Base-by-base conservation (phyloP, 2,113 vertebrate species). In the Pachycephala philippinensis region DNA sequence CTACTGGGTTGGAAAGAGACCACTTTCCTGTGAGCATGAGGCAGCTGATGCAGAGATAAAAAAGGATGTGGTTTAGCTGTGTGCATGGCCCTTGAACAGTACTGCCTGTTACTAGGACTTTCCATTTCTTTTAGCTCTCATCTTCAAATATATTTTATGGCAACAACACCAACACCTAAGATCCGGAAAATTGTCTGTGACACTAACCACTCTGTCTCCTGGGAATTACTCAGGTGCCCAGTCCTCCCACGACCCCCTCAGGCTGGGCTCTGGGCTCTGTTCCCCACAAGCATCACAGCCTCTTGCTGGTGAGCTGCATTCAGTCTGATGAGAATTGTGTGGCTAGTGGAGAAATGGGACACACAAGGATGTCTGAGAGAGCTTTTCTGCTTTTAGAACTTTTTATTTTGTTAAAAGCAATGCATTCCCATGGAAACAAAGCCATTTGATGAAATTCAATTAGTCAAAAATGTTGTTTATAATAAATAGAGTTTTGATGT, bases 391-490 rank as follows among this genome's bases (percentile, higher is more conserved):
- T 59, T 85, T 89, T 74, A 42, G 35, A 65, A 52, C 4, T 65
- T 80, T 63, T 57, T 12, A 37, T 93, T 90, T 76, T 61, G 31
- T 71, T 86, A 40, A 61, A 87, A 94, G 13, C n/a, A 85, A 80
- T 80, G 24, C 8, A 88, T 70, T 90, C 90, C 75, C 52, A 63
- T 37, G 70, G 75, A 77, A 94, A 90, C 30, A 72, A 69, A 69
- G 19, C 17, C 64, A 28, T 80, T 21, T 64, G 77, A 39, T 47
- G 24, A 81, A 78, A 91, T 64, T 50, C 9, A 91, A 91, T 89
- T 82, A 72, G n/a, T 91, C 20, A 96, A 72, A 95, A 93, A 39
- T 40, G 33, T 26, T 35, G 22, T 65, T 93, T 89, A 56, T 37
- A 49, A 15, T 57, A 63, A 69, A 59, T 40, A 50, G 3, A 37